Evolutionary conservation across 2,888 invertebrate species (phyloP).

Genomic region (Uloborus plumipes): DNA sequence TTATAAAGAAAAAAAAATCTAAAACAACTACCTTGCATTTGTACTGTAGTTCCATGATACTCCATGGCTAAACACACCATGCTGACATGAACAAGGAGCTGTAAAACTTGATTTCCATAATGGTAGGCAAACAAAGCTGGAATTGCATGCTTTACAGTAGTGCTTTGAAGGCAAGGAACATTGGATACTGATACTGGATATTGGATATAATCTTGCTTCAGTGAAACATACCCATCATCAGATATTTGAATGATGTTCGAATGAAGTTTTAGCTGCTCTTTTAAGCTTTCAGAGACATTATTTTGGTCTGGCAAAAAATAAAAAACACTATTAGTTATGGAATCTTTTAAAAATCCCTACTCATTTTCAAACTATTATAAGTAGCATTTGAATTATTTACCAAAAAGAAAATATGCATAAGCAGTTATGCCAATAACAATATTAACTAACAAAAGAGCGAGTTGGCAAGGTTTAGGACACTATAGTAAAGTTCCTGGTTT

Average conservation of each 20-base stretch:
- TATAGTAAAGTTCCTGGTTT: no score
- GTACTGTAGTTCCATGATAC: neutral
- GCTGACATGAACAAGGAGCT: constrained; percentile 58
- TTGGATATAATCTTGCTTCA: constrained; percentile 15
- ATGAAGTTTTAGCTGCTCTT: constrained; percentile 36
- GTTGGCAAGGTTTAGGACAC: no score
- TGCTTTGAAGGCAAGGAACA: constrained; percentile 25
- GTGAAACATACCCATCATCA: constrained; percentile 13
- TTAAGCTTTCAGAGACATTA: constrained; percentile 17
- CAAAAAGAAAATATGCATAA: no score
- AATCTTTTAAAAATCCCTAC: neutral
- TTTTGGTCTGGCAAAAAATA: neutral
- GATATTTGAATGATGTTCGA: constrained; percentile 51
- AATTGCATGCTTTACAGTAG: constrained; percentile 38
- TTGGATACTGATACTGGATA: constrained; percentile 17
- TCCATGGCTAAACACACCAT: constrained; percentile 48
- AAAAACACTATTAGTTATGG: neutral
- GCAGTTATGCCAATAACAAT: no score
- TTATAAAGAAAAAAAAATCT: neutral
- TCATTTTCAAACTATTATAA: neutral
- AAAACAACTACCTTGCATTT: constrained; percentile 25
- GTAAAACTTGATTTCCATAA: constrained; percentile 65
- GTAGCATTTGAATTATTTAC: no score
- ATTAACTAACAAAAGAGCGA: no score
- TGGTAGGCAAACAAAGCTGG: constrained; percentile 55